Percentiles rank a stretch among this genome's conserved stretches.
phyloP scores from a whole-genome alignment of 2,113 vertebrate species.

The Tachuris rubrigastra region DNA sequence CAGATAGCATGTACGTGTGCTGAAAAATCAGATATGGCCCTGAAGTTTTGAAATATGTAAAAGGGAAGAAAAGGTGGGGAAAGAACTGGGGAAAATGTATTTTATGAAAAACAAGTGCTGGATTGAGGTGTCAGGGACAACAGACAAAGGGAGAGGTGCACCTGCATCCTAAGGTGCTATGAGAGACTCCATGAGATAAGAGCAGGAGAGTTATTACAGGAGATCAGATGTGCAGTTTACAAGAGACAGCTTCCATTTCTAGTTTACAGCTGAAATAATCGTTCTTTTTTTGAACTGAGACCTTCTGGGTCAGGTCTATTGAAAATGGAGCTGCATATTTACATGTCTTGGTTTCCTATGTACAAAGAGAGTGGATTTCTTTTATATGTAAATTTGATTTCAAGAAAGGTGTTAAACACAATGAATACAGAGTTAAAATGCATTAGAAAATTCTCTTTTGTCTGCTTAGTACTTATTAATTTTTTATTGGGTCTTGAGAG shows the following conservation, averaged over 20 bases:
- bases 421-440: background rate
- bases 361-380: background rate
- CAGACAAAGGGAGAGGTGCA: background rate
- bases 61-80: background rate
- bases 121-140: background rate
- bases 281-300: background rate
- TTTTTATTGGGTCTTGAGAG: background rate
- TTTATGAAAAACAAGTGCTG: background rate
- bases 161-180: background rate
- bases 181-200: background rate
- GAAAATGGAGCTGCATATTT: background rate
- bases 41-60: background rate
- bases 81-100: background rate
- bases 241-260: background rate
- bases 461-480: background rate
- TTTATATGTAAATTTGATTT: background rate
- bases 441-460: background rate
- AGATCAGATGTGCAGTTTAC: background rate
- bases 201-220: background rate
- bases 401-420: background rate
- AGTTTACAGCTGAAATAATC: background rate
- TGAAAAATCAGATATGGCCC: background rate
- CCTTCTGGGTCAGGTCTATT: background rate
- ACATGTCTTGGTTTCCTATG: background rate
- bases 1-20: background rate